Base-by-base conservation (phyloP, 2,797 vertebrate species). In the Heteromormyrus szaboi region DNA sequence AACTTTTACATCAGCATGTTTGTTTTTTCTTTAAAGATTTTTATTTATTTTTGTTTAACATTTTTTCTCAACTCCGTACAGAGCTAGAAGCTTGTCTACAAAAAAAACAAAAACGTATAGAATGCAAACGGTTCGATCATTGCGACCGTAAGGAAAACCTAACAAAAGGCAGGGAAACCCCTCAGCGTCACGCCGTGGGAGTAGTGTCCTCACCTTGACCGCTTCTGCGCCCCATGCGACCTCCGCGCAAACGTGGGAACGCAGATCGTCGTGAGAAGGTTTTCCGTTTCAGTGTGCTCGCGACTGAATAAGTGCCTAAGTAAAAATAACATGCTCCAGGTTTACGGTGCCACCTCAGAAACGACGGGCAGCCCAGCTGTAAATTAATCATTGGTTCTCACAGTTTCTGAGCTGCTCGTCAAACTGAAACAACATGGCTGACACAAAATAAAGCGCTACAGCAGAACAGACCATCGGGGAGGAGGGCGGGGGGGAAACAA, bases 1-100 rank as follows among this genome's bases (percentile, higher is more conserved):
- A 41, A 12, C 33, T 48, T 37, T 91, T 65, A 76, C 56, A 53
- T n/a, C 44, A 87, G 37, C n/a, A 3, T 41, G 79, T 89, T 76
- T 76, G 65, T 76, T 89, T 76, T 93, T 94, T 93, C 94, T 95
- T 95, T 96, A 96, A 96, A 95, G 95, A 19, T 76, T 76, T 93
- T 91, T 90, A 95, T 95, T 96, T 95, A 95, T 95, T 95, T 62
- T 92, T 94, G 44, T 87, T 87, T 90, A 92, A 94, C 90, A 91
- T 94, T 93, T 94, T 93, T 92, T 92, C 94, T 68, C 86, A 65
- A 87, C 41, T 87, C 59, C 56, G 68, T 95, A 94, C 95, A 94
- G 94, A 91, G 94, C 95, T 94, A 95, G 93, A 96, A 94, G 94
- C 93, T 95, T 91, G 91, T 93, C 94, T 96, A 96, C 93, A 93